These are phyloP conservation scores for Harpagifer antarcticus DNA, from an alignment of 2,797 vertebrate genomes.

Conservation along the genomic window DNA sequence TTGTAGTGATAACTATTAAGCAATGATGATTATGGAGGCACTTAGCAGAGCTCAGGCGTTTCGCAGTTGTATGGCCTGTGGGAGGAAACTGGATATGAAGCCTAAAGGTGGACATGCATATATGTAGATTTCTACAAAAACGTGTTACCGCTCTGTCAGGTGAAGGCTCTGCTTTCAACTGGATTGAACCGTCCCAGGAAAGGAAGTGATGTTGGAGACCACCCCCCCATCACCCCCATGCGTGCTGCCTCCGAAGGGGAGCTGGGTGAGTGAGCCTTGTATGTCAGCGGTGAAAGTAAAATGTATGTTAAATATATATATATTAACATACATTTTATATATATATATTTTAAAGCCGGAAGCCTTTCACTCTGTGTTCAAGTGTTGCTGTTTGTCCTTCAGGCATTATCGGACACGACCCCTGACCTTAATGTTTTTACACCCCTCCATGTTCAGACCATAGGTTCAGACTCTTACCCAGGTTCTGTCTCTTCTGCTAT, in stretches of 20 bases:
- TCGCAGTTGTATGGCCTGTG: no score
- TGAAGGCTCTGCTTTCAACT: slow-evolving; percentile 88
- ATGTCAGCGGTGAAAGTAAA: no score
- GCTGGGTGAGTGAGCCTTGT: slow-evolving; percentile 84
- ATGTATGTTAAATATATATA: no score
- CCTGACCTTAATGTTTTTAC: background rate
- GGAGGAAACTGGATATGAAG: no score
- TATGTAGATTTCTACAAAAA: no score
- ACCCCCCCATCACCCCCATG: slow-evolving; percentile 98
- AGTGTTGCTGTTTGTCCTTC: background rate
- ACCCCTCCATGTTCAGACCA: no score
- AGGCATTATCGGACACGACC: background rate
- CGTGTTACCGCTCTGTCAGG: slow-evolving; percentile 76
- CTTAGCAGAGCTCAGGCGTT: no score
- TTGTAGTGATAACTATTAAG: no score
- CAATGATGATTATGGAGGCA: no score
- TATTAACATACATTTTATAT: no score
- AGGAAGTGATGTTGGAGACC: slow-evolving; percentile 94
- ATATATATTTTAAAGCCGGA: no score
- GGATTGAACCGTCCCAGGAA: slow-evolving; percentile 96
- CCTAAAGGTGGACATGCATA: no score
- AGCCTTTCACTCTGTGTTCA: background rate
- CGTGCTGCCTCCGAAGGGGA: slow-evolving; percentile 92
- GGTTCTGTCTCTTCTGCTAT: background rate
- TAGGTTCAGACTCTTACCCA: slow-evolving; percentile 10